These are phyloP conservation scores for Pyrrhosoma nymphula DNA, from an alignment of 2,888 invertebrate genomes.

Conservation along the genomic window DNA sequence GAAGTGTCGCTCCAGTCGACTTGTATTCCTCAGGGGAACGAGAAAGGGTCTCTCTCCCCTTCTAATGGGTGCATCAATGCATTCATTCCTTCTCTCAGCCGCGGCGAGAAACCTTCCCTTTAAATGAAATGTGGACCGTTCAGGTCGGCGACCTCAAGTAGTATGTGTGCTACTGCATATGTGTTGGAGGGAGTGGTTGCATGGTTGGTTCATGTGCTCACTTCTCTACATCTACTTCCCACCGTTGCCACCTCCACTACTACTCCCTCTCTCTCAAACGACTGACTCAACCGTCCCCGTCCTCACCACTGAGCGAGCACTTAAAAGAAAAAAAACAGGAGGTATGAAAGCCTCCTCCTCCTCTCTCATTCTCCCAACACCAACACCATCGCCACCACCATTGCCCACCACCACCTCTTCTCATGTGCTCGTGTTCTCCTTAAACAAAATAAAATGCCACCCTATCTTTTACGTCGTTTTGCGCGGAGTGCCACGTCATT, in stretches of 20 bases:
- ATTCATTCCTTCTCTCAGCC: background rate
- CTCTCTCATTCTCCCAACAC: background rate
- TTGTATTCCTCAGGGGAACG: no score
- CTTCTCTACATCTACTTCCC: background rate
- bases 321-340: background rate
- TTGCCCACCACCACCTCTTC: background rate
- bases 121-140: constrained; percentile 47
- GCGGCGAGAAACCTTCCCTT: background rate
- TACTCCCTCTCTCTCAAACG: background rate
- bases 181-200: background rate
- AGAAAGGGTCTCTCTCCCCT: no score
- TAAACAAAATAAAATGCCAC: background rate
- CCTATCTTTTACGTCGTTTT: background rate
- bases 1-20: no score
- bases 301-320: background rate
- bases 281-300: background rate
- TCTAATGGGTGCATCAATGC: background rate
- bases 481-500: constrained; percentile 41
- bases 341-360: background rate
- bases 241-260: background rate
- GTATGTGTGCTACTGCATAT: background rate
- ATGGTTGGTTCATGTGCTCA: background rate
- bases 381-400: background rate
- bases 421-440: no score
- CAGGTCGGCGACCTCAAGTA: constrained; percentile 57